Evolutionary conservation across 30 jellyfish, hydroid and myxozoan species (phyloP).

Genomic region (Aurelia sp.): DNA sequence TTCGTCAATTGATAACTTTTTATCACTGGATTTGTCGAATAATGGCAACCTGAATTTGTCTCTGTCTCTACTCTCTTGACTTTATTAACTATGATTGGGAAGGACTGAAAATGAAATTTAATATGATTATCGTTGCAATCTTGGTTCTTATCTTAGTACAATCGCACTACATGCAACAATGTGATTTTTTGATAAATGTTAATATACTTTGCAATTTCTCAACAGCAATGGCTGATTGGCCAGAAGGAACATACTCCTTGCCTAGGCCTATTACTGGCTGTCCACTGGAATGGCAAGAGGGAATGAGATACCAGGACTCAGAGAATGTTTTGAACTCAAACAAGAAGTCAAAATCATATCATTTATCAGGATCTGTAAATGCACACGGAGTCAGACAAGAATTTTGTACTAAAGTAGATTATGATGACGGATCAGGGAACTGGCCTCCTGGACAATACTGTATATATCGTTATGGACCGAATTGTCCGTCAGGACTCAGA

Average conservation of each 20-base stretch:
- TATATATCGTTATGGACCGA: slow-evolving; percentile 77
- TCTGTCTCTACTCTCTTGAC: no score
- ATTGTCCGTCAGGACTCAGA: slow-evolving; percentile 78
- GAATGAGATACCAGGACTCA: slow-evolving; percentile 92
- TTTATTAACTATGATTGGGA: no score
- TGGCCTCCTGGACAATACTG: slow-evolving; percentile 99
- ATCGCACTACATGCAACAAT: no score
- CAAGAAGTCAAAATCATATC: slow-evolving; percentile 70
- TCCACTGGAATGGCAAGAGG: slow-evolving; percentile 92
- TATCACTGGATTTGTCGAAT: no score
- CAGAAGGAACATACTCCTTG: slow-evolving; percentile 89
- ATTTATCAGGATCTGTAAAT: slow-evolving; percentile 79
- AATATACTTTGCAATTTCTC: background rate
- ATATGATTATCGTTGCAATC: no score
- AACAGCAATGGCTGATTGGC: slow-evolving; percentile 80
- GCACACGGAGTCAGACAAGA: slow-evolving; percentile 93
- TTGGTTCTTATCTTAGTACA: no score
- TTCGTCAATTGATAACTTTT: no score
- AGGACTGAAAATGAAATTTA: no score
- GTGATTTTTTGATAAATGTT: no score
- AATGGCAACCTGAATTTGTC: no score
- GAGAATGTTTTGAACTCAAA: slow-evolving; percentile 85
- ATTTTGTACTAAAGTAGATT: slow-evolving; percentile 81
- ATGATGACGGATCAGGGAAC: slow-evolving; percentile 32
- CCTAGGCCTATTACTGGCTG: slow-evolving; percentile 96